phyloP scores from a whole-genome alignment of 2,797 vertebrate genomes.

The Anguilla megastoma region DNA sequence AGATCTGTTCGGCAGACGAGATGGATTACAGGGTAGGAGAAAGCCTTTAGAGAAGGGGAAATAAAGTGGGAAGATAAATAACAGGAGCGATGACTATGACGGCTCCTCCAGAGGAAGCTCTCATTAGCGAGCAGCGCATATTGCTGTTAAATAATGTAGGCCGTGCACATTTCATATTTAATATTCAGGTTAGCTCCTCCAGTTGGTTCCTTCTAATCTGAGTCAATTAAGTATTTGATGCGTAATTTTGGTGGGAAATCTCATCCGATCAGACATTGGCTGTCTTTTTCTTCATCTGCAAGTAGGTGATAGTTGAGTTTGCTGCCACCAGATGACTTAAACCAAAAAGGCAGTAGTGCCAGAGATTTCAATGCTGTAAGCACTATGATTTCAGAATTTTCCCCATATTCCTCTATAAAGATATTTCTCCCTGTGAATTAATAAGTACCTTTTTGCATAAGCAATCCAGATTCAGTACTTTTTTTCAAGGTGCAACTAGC shows the following conservation, averaged over 20 bases:
- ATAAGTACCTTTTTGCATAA: background rate
- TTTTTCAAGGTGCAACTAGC: background rate
- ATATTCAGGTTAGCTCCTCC: slow-evolving; percentile 17
- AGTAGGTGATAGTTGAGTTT: background rate
- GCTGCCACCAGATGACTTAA: background rate
- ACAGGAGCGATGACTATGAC: background rate
- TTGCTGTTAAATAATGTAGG: slow-evolving; percentile 43
- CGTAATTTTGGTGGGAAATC: slow-evolving; percentile 15
- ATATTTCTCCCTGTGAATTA: slow-evolving; percentile 28
- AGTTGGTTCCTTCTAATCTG: slow-evolving; percentile 24
- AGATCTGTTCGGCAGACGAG: slow-evolving; percentile 31
- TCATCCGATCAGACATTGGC: slow-evolving; percentile 31
- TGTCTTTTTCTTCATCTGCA: slow-evolving; percentile 23
- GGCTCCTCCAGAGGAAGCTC: slow-evolving; percentile 20
- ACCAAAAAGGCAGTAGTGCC: background rate
- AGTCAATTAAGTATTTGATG: slow-evolving; percentile 29
- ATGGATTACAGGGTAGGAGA: slow-evolving; percentile 30
- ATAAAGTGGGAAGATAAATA: slow-evolving; percentile 21
- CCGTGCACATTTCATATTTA: slow-evolving; percentile 36
- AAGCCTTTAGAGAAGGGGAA: slow-evolving; percentile 16
- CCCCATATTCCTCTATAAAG: slow-evolving; percentile 27
- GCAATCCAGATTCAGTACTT: background rate
- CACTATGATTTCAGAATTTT: background rate
- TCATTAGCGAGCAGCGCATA: slow-evolving; percentile 26
- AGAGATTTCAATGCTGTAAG: slow-evolving; percentile 16